Evolutionary conservation across 1,140 invertebrate species (phyloP).

Genomic region (Lepidurus apus): DNA sequence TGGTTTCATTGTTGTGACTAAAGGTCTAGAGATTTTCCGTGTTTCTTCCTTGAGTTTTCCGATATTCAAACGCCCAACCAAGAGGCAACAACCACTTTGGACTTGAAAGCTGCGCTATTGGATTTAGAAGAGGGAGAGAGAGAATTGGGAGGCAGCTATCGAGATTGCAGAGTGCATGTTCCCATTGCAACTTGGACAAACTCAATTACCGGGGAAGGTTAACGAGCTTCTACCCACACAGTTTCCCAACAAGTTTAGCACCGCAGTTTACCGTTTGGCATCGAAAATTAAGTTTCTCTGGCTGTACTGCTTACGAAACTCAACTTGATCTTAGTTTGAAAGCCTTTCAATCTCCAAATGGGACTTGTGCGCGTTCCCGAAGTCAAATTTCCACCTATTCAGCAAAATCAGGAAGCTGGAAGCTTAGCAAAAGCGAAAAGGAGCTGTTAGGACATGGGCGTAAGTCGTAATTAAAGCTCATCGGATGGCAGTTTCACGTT

Average conservation of each 20-base stretch:
- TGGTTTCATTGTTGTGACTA: neutral
- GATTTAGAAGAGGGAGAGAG: neutral
- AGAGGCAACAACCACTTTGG: conserved; percentile 13
- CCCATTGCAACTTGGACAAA: conserved; percentile 8
- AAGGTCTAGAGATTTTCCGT: neutral
- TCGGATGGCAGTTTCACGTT: neutral
- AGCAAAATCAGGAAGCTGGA: neutral
- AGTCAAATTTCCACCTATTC: conserved; percentile 13
- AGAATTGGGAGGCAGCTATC: neutral
- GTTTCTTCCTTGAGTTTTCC: neutral
- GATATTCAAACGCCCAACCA: neutral
- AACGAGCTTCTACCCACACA: conserved; percentile 17
- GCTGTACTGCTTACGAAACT: neutral
- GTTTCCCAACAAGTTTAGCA: conserved; percentile 18
- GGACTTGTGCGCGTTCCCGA: neutral
- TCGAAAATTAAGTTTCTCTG: neutral
- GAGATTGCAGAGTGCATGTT: conserved; percentile 3
- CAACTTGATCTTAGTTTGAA: neutral
- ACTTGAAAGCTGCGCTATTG: neutral
- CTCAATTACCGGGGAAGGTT: conserved; percentile 3
- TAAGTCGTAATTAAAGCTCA: conserved; percentile 1
- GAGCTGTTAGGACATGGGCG: conserved; percentile 9
- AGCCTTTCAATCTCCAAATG: neutral
- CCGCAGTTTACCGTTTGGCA: conserved; percentile 13
- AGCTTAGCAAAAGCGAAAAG: conserved; percentile 1